Conservation (phyloP, 2,113 vertebrate species). For the Scatophagus argus region DNA sequence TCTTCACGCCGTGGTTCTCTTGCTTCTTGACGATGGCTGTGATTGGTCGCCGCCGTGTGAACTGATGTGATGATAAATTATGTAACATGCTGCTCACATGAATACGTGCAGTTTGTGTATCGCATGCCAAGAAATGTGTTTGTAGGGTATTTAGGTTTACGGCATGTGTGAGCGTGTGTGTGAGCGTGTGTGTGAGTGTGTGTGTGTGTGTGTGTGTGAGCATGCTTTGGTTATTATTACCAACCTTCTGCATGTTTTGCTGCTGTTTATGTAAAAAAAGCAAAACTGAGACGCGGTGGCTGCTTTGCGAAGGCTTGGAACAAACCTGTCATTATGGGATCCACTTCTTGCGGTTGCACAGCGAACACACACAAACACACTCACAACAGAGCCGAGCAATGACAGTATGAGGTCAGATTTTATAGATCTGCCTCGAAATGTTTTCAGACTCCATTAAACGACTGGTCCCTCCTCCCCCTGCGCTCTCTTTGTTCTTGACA, state of each 20-base stretch:
- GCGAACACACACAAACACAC: not conserved
- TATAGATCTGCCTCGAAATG: slow-evolving; percentile 42
- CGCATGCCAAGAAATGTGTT: slow-evolving; percentile 50
- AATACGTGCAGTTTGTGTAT: slow-evolving; percentile 27
- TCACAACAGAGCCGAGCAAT: slow-evolving; percentile 4
- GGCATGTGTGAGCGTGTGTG: slow-evolving; percentile 48
- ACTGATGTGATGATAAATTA: slow-evolving; percentile 17
- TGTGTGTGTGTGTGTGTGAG: not conserved
- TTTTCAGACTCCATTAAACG: slow-evolving; percentile 36
- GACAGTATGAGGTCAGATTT: slow-evolving; percentile 70
- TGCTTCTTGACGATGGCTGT: slow-evolving; percentile 22
- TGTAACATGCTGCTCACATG: slow-evolving; percentile 49
- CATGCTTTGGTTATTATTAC: slow-evolving; percentile 26
- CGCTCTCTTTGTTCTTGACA: slow-evolving; percentile 39
- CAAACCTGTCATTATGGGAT: slow-evolving; percentile 42
- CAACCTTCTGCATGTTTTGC: slow-evolving; percentile 70
- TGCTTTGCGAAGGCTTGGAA: slow-evolving; percentile 43
- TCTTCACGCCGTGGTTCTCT: slow-evolving; percentile 15
- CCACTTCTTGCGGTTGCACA: slow-evolving; percentile 7
- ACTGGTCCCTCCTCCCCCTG: not conserved
- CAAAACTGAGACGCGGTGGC: slow-evolving; percentile 28
- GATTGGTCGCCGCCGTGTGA: slow-evolving; percentile 35
- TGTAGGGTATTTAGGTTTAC: not conserved
- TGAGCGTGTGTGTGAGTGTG: slow-evolving; percentile 26
- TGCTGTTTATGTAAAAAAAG: slow-evolving; percentile 58